Percentiles rank a stretch among this genome's conserved stretches.
phyloP scores from a whole-genome alignment of 2,888 invertebrate genomes.

The Caenorhabditis sp. region DNA sequence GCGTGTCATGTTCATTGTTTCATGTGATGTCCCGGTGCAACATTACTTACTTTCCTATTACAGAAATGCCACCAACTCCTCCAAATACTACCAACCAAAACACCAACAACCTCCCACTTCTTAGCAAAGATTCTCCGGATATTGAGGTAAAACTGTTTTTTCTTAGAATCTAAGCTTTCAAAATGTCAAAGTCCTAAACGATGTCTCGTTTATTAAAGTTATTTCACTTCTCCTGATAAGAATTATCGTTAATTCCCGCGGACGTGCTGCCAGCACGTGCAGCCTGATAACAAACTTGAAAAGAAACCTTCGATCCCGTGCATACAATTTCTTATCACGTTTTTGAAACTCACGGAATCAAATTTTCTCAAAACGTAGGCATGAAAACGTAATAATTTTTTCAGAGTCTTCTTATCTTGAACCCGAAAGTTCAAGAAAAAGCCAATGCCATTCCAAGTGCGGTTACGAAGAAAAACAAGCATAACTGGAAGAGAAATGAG shows the following conservation, averaged over 20 bases:
- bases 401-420: constrained; percentile 91
- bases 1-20: background rate
- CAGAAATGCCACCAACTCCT: constrained; percentile 46
- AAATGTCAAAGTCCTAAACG: background rate
- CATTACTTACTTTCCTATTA: too few relatives aligned
- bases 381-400: constrained; percentile 79
- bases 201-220: background rate
- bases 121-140: constrained; percentile 73
- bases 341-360: background rate
- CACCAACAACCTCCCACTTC: constrained; percentile 2
- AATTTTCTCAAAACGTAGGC: background rate
- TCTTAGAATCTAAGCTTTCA: background rate
- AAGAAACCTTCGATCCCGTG: constrained; percentile 39
- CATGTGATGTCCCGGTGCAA: too few relatives aligned
- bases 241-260: constrained; percentile 27
- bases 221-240: constrained; percentile 28
- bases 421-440: constrained; percentile 90
- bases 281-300: constrained; percentile 9
- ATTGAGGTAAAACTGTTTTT: constrained; percentile 65
- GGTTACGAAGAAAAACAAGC: constrained; percentile 91
- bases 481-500: constrained; percentile 95
- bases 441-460: constrained; percentile 91
- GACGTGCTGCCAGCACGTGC: constrained; percentile 52
- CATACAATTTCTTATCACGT: background rate
- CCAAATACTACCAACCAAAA: constrained; percentile 29